Base-by-base conservation (phyloP, 2,797 vertebrate genomes). In the Nyctibius grandis region DNA sequence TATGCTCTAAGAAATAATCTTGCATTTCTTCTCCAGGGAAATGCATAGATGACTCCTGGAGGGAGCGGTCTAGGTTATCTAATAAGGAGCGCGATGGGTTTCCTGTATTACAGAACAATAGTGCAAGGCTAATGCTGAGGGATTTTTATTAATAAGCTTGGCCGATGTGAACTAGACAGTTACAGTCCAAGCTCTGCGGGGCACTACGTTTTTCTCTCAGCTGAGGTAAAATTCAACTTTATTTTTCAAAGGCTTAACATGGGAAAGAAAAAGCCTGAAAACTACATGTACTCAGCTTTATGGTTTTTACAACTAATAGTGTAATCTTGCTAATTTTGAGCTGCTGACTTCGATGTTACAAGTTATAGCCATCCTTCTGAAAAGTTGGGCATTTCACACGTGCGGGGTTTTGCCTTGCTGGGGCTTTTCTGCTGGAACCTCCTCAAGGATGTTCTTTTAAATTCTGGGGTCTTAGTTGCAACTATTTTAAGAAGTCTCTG, bases 401-500 rank as follows among this genome's bases (percentile, higher is more conserved):
- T 42, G 15, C 42, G 82, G 50, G 5, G 11, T 51, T 89, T 54
- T 86, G 48, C 53, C 9, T 64, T 50, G 12, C 36, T 70, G 68
- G 25, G 40, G 6, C 12, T 65, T 10, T 70, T 68, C 63, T 92
- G n/a, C 61, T 68, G 74, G 59, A 88, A 51, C 29, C 25, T 25
- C 67, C 22, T 8, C 0, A 6, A 72, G 61, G 79, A 82, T 86
- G 63, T 75, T 47, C 38, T 78, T 86, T 61, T 48, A 76, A 47
- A 65, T 69, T 72, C 64, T 81, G 56, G 14, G 65, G 65, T 78
- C 69, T 95, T 22, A 59, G 34, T 36, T 86, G 59, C 36, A 75
- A 85, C 83, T 96, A 61, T 96, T 95, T 95, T 95, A 82, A 72
- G 85, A 60, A 50, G 61, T 15, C 14, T 84, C 53, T 95, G 72